These are phyloP conservation scores for Aphrocallistes beatrix DNA, from an alignment of 37 sponge, comb jelly and placozoan species.

Conservation along the genomic window DNA sequence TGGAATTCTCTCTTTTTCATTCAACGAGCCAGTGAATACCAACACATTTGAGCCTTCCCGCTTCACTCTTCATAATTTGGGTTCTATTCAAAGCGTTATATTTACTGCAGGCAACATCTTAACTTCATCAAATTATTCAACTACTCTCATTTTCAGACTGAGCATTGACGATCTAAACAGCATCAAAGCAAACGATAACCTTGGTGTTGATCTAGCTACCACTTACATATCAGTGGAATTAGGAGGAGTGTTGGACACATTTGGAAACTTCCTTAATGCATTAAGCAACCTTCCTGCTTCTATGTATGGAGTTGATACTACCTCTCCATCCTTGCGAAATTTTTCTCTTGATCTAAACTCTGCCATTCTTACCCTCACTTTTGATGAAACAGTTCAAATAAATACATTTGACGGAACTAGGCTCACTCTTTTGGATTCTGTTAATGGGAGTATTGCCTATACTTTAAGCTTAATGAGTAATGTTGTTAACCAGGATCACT, in stretches of 20 bases:
- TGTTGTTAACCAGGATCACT: not conserved
- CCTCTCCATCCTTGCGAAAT: constrained; percentile 41
- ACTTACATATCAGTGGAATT: constrained; percentile 30
- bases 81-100: not conserved
- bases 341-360: constrained; percentile 46
- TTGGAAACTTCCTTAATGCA: constrained; percentile 40
- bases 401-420: constrained; percentile 27
- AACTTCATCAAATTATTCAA: not conserved
- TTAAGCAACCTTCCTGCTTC: not conserved
- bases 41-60: constrained; percentile 24
- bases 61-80: constrained; percentile 28
- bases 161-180: constrained; percentile 48
- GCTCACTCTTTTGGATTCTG: constrained; percentile 27
- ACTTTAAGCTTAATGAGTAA: not conserved
- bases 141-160: constrained; percentile 30
- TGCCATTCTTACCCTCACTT: constrained; percentile 44
- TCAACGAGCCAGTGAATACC: constrained; percentile 67
- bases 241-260: constrained; percentile 39
- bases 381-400: constrained; percentile 61
- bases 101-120: not conserved
- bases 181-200: constrained; percentile 34
- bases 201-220: constrained; percentile 34
- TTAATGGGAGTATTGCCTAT: not conserved
- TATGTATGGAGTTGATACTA: constrained; percentile 36
- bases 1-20: constrained; percentile 40